These are phyloP conservation scores for Caenorhabditis doughertyi DNA, from an alignment of 2,888 invertebrate genomes.

Conservation along the genomic window DNA sequence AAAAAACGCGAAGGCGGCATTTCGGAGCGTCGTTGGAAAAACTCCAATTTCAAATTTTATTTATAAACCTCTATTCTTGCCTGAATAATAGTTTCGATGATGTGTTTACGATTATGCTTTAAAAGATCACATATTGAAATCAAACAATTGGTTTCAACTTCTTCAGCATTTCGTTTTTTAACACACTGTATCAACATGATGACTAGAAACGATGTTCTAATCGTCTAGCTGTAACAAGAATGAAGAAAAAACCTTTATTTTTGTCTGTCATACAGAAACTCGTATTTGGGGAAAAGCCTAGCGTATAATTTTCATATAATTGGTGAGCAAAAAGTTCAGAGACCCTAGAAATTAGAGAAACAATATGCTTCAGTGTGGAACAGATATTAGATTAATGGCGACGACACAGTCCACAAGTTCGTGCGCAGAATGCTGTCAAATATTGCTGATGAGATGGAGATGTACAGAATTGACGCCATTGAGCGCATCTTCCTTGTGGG, in stretches of 20 bases:
- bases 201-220: too few species aligned
- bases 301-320: conserved; percentile 20
- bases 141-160: too few species aligned
- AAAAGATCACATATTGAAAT: too few species aligned
- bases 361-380: conserved; percentile 9
- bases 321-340: conserved; percentile 14
- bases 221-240: neutral
- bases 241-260: conserved; percentile 14
- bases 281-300: conserved; percentile 39
- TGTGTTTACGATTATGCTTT: too few species aligned
- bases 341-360: conserved; percentile 35
- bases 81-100: too few species aligned
- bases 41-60: too few species aligned
- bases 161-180: too few species aligned
- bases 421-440: conserved; percentile 62
- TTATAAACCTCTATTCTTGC: too few species aligned
- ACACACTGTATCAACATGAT: too few species aligned
- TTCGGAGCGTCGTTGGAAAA: too few species aligned
- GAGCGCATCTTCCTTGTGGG: conserved; percentile 68
- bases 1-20: too few species aligned
- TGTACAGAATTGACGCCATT: conserved; percentile 75
- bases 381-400: conserved; percentile 30
- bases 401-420: conserved; percentile 68
- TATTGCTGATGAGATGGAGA: conserved; percentile 65
- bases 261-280: conserved; percentile 52